Percentiles rank a stretch among this genome's conserved stretches.
Evolutionary conservation across 1,140 invertebrate genomes (phyloP).

Genomic region (Lasioglossum albipes): DNA sequence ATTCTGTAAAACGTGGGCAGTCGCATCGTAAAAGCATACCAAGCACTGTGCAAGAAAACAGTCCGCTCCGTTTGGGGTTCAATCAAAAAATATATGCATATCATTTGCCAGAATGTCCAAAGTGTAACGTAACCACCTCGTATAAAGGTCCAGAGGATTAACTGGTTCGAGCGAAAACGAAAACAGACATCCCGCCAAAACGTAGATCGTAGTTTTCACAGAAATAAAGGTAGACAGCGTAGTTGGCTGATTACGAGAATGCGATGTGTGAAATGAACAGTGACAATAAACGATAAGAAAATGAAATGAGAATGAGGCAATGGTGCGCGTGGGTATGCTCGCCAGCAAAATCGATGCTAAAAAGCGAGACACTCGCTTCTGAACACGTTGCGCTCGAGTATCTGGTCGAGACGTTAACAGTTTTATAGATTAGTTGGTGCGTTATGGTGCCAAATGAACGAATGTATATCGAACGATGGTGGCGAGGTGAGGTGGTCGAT

Average conservation of each 20-base stretch:
- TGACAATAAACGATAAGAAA: neutral
- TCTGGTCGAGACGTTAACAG: neutral
- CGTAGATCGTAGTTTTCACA: neutral
- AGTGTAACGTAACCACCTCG: slow-evolving; percentile 1
- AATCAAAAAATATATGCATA: slow-evolving; percentile 15
- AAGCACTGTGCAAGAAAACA: slow-evolving; percentile 31
- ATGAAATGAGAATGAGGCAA: slow-evolving; percentile 34
- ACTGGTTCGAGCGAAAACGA: slow-evolving; percentile 2
- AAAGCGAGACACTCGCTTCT: slow-evolving; percentile 4
- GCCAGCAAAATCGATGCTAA: slow-evolving; percentile 20
- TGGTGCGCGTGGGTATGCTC: slow-evolving; percentile 33
- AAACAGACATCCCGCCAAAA: slow-evolving; percentile 45
- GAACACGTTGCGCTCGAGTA: no score
- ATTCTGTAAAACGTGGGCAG: slow-evolving; percentile 75
- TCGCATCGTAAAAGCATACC: slow-evolving; percentile 55
- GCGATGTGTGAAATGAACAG: neutral
- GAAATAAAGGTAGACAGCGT: neutral
- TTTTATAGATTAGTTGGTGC: neutral
- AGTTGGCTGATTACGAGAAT: neutral
- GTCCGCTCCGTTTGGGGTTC: slow-evolving; percentile 40
- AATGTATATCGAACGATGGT: neutral
- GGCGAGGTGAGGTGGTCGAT: neutral
- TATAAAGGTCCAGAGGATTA: neutral
- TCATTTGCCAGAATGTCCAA: neutral
- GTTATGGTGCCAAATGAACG: neutral